Base-by-base conservation (phyloP, 2,797 vertebrate species). In the Acrossocheilus fasciatus region DNA sequence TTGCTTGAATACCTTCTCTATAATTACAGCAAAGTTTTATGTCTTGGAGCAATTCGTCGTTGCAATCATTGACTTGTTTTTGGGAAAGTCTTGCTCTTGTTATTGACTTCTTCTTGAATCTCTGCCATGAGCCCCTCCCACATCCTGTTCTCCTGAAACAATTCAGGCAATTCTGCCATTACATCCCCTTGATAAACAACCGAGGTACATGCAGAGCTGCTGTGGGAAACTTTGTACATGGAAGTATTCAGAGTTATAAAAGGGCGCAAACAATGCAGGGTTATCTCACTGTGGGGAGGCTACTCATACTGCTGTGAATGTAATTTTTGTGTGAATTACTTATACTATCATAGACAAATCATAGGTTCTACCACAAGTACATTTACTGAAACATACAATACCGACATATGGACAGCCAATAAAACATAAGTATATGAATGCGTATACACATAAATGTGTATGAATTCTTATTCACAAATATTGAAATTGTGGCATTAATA, bases 31-130 rank as follows among this genome's bases (percentile, higher is more conserved):
- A 80, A 64, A 45, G 77, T 68, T 68, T 50, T 50, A 68, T 68
- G 26, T 50, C 26, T 43, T 26, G 6, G 6, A 45, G 59, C 14
- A 1, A 34, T 76, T 77, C 73, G 41, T 77, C 73, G 41, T 69
- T 54, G 62, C 23, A 50, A 34, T 68, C 36, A 77, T 68, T 84
- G 82, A 50, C 59, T 77, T 77, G 62, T 68, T 84, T 84, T 68
- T 52, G 5, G 43, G 20, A 75, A 75, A 75, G 34, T 39, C 34
- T 47, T 66, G 41, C 41, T 66, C 20, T 18, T 76, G 26, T 84
- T 76, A 84, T 76, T 75, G 82, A 84, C 73, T 76, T 47, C 41
- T 66, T 64, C 72, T 76, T 76, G 59, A 84, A 66, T 66, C 18
- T 76, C 30, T 52, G 82, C 82, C 72, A 75, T 17, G 72, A 62